Evolutionary conservation across 2,888 invertebrate species (phyloP).

Genomic region (Nasonia oneida): DNA sequence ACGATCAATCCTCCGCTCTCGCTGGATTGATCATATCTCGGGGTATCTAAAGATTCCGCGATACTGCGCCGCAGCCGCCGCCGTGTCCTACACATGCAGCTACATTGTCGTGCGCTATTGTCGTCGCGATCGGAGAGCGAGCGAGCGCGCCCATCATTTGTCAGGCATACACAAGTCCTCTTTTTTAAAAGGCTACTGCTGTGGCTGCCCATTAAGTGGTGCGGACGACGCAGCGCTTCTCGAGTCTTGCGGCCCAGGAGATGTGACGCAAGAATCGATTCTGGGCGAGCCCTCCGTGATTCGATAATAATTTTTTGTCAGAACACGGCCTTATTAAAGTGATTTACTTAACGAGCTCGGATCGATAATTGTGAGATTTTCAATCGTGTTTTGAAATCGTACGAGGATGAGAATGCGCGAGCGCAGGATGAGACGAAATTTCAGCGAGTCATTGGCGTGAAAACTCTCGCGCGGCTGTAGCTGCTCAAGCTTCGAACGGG

Average conservation of each 20-base stretch:
- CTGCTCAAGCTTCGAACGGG: constrained; percentile 22
- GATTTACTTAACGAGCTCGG: constrained; percentile 50
- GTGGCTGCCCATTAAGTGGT: not conserved
- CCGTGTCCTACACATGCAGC: constrained; percentile 68
- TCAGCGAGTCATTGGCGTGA: constrained; percentile 42
- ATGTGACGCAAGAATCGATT: constrained; percentile 16
- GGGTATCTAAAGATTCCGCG: constrained; percentile 69
- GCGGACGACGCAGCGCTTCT: not conserved
- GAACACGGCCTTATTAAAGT: constrained; percentile 37
- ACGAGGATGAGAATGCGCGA: not conserved
- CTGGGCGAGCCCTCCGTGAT: not conserved
- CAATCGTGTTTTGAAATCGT: not conserved
- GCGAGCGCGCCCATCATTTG: constrained; percentile 61
- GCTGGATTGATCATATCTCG: constrained; percentile 70
- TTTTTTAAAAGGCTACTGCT: constrained; percentile 14
- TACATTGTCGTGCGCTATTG: constrained; percentile 69
- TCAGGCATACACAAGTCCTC: constrained; percentile 43
- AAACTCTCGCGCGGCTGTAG: constrained; percentile 21
- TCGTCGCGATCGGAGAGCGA: constrained; percentile 63
- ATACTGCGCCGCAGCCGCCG: constrained; percentile 66
- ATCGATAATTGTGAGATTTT: constrained; percentile 24
- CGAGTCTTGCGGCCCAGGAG: not conserved
- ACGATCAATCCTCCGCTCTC: constrained; percentile 68
- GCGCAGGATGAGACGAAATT: not conserved
- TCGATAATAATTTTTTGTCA: constrained; percentile 27